Evolutionary conservation across 2,797 vertebrate genomes (phyloP).

Genomic region (Ibycter americanus): DNA sequence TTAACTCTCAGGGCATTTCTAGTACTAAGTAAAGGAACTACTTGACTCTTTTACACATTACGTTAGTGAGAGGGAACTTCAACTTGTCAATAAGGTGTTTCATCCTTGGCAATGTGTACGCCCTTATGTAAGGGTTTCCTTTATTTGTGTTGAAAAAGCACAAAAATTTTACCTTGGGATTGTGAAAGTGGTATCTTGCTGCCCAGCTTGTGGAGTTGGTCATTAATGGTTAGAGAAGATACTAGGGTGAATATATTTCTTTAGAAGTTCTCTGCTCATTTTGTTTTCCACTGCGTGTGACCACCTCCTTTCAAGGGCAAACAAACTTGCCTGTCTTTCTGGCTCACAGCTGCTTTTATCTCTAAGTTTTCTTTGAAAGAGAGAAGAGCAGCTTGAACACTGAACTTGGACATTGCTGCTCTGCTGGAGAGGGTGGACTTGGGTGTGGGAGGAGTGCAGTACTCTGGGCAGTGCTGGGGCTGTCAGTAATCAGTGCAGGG

Average conservation of each 20-base stretch:
- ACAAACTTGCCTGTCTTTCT: conserved; percentile 40
- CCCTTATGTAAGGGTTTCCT: background rate
- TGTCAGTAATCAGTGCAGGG: background rate
- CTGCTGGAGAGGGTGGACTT: background rate
- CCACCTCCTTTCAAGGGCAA: conserved; percentile 50
- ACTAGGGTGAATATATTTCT: background rate
- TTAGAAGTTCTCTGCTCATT: background rate
- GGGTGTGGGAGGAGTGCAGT: background rate
- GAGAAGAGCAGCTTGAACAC: conserved; percentile 29
- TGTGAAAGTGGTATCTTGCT: background rate
- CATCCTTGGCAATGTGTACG: background rate
- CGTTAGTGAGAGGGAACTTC: background rate
- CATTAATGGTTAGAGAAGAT: background rate
- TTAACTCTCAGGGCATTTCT: background rate
- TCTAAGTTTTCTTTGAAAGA: conserved; percentile 53
- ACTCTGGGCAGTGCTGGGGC: background rate
- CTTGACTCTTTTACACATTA: background rate
- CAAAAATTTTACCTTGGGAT: background rate
- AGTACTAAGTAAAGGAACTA: background rate
- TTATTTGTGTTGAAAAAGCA: background rate
- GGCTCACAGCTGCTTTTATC: conserved; percentile 16
- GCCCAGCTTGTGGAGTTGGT: background rate
- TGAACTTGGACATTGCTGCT: background rate
- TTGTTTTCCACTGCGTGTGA: background rate
- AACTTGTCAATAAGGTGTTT: background rate